These are phyloP conservation scores for Pammene fasciana DNA, from an alignment of 2,888 invertebrate species.

Conservation along the genomic window DNA sequence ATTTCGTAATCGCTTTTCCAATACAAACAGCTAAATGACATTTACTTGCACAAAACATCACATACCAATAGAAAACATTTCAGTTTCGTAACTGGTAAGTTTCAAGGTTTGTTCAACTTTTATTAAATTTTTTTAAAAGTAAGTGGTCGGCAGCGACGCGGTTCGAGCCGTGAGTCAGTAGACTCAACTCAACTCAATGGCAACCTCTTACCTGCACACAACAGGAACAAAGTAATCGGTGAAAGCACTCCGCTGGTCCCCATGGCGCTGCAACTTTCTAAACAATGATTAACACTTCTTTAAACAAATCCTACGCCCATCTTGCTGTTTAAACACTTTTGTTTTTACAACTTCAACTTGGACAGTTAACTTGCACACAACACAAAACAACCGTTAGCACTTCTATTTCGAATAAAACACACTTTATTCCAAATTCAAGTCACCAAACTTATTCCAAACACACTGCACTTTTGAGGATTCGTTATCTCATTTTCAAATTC, in stretches of 20 bases:
- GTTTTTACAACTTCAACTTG: conserved; percentile 66
- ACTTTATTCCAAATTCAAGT: conserved; percentile 28
- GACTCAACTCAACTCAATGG: conserved; percentile 46
- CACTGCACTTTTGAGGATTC: conserved; percentile 41
- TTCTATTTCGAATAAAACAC: neutral
- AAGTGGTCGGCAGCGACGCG: conserved; percentile 44
- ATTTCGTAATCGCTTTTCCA: conserved; percentile 9
- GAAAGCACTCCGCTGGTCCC: conserved; percentile 75
- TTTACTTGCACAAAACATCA: neutral
- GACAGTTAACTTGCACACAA: conserved; percentile 58
- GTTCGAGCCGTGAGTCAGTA: conserved; percentile 66
- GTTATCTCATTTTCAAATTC: conserved; percentile 64
- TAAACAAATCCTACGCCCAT: conserved; percentile 71
- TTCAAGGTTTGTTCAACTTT: conserved; percentile 4
- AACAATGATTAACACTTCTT: conserved; percentile 60
- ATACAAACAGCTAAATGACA: neutral
- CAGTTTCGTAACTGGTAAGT: neutral
- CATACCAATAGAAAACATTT: neutral
- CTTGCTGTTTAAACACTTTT: conserved; percentile 56
- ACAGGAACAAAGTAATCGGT: conserved; percentile 75
- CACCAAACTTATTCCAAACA: conserved; percentile 9
- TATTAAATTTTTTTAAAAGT: conserved; percentile 19
- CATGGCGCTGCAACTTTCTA: conserved; percentile 74
- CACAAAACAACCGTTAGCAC: conserved; percentile 46
- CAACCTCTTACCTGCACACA: conserved; percentile 77